Evolutionary conservation across 2,888 invertebrate species (phyloP).

Genomic region (Hirtodrosophila cameraria): DNA sequence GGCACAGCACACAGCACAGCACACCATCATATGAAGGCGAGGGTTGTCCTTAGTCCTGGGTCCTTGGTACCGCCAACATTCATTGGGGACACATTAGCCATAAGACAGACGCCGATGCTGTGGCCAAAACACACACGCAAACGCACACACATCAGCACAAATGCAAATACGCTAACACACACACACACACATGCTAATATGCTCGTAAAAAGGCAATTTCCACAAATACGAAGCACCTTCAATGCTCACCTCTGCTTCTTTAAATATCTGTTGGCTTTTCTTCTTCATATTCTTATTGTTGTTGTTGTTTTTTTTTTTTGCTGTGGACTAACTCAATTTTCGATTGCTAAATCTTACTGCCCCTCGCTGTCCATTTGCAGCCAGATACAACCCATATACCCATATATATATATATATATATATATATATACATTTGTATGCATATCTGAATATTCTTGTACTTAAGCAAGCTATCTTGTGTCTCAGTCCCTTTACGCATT

Average conservation of each 20-base stretch:
- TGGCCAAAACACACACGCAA: constrained; percentile 39
- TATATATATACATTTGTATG: constrained; percentile 1
- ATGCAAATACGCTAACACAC: constrained; percentile 61
- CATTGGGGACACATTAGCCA: constrained; percentile 82
- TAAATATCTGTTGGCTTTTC: constrained; percentile 41
- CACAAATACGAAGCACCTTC: constrained; percentile 59
- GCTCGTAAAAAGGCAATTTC: constrained; percentile 82
- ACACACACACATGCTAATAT: constrained; percentile 62
- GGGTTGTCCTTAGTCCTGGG: constrained; percentile 40
- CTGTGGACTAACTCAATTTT: constrained; percentile 78
- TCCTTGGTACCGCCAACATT: constrained; percentile 57
- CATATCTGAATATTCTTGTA: constrained; percentile 18
- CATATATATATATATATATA: constrained; percentile 32
- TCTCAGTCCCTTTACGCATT: constrained; percentile 72
- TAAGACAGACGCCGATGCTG: constrained; percentile 57
- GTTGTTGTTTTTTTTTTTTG: constrained; percentile 29
- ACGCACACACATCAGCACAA: constrained; percentile 37
- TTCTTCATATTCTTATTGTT: constrained; percentile 37
- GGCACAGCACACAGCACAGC: constrained; percentile 27
- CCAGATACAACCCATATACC: constrained; percentile 51
- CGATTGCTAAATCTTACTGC: constrained; percentile 70
- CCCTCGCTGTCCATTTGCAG: constrained; percentile 41
- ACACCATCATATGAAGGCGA: constrained; percentile 30
- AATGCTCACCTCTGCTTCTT: constrained; percentile 55
- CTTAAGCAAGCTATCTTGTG: too few relatives aligned